These are phyloP conservation scores for Heliconius ismenius DNA, from an alignment of 2,888 invertebrate species.

Conservation along the genomic window DNA sequence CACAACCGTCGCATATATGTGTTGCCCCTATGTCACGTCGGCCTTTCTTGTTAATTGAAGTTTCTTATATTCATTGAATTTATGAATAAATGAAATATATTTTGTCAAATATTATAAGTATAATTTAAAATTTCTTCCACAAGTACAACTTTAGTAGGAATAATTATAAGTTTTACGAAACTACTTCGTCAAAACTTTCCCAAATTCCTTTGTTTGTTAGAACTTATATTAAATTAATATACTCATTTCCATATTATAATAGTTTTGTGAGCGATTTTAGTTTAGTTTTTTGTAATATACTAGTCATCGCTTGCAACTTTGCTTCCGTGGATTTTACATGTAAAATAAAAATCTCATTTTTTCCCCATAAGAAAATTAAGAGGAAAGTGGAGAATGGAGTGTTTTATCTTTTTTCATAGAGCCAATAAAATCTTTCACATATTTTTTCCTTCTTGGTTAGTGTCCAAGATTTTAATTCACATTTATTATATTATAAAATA, in stretches of 20 bases:
- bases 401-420: not conserved
- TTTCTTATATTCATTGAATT: not conserved
- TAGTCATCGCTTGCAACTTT: too few species aligned
- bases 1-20: not conserved
- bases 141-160: not conserved
- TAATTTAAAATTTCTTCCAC: not conserved
- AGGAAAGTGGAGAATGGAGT: not conserved
- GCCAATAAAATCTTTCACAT: too few species aligned
- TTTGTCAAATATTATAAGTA: not conserved
- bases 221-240: constrained; percentile 14
- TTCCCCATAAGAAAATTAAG: too few species aligned
- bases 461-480: too few species aligned
- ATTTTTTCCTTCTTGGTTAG: too few species aligned
- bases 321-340: too few species aligned
- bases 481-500: too few species aligned
- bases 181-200: not conserved
- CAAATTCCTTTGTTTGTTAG: not conserved
- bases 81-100: not conserved
- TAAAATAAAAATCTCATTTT: too few species aligned
- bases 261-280: not conserved
- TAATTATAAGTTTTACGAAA: constrained; percentile 1
- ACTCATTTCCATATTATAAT: not conserved
- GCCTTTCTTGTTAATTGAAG: not conserved
- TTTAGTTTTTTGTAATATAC: too few species aligned
- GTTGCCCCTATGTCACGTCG: too few species aligned